These are phyloP conservation scores for Dromaius novaehollandiae DNA, from an alignment of 2,113 vertebrate species.

Conservation along the genomic window DNA sequence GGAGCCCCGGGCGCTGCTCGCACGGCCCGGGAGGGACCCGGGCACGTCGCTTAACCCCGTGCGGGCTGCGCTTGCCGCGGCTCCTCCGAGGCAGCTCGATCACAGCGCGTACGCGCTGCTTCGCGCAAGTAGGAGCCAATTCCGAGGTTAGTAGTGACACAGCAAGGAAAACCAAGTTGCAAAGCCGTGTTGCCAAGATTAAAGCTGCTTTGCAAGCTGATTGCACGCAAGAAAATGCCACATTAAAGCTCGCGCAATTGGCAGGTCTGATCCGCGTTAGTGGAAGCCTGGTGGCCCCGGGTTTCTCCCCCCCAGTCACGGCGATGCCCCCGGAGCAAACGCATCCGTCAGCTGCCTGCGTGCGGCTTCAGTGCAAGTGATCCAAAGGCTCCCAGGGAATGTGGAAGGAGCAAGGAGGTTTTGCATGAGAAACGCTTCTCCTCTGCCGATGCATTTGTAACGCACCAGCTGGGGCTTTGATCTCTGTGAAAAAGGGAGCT, in stretches of 20 bases:
- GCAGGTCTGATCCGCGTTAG: background rate
- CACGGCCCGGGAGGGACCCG: background rate
- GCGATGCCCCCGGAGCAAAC: background rate
- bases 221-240: accelerated
- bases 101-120: too few species aligned
- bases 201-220: background rate
- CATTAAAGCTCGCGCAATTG: accelerated
- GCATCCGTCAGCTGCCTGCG: background rate
- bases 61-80: background rate
- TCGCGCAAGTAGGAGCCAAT: background rate
- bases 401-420: background rate
- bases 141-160: background rate
- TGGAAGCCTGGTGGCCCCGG: background rate
- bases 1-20: background rate
- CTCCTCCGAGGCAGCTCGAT: too few species aligned
- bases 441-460: background rate
- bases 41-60: background rate
- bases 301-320: background rate
- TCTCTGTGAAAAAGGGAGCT: background rate
- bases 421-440: background rate
- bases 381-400: background rate
- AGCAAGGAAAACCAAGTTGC: accelerated
- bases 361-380: background rate
- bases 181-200: accelerated
- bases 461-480: background rate